Base-by-base conservation (phyloP, 1,140 invertebrate species). In the Palaemon carinicauda region DNA sequence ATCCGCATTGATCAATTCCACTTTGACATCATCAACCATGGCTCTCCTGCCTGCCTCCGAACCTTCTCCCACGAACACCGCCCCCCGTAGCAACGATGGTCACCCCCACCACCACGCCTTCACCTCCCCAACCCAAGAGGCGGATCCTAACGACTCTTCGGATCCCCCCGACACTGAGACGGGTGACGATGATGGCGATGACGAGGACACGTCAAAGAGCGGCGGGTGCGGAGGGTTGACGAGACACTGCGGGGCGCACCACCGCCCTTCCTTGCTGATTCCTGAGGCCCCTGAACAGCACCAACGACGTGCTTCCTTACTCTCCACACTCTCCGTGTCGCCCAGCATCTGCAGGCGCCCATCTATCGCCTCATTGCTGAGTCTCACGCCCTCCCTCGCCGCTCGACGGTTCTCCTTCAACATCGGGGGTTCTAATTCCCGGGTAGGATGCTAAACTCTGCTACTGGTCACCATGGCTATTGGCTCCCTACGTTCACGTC, bases 391-490 rank as follows among this genome's bases (percentile, higher is more conserved):
- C 29, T 86, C 83, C 21, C 41, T 86, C 50, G 77, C 77, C 51
- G 83, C 77, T 21, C 83, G 83, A 15, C 56, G 83, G 21, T 86
- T 86, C 77, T 86, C 83, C 75, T 86, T 86, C 83, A 86, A 71
- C 83, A 79, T 79, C 51, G 65, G 65, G 24, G 83, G 83, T 80
- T 29, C 75, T 33, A 56, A 86, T 27, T n/a, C 17, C 65, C 60
- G 83, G 83, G 83, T 86, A 86, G 56, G 82, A 53, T 33, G 53
- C 52, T 73, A 19, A 10, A 33, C n/a, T 21, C 51, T 69, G 41
- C 65, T 74, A 27, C 21, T 51, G 41, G 41, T 69, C 80, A 41
- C 41, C 65, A 41, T 41, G 41, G 51, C 80, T 52, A 10, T 73
- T 74, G 27, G 33, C 69, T 33, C 69, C 24, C 65, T 69, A 69